Base-by-base conservation (phyloP, 2,888 invertebrate genomes). In the Rapana venosa region DNA sequence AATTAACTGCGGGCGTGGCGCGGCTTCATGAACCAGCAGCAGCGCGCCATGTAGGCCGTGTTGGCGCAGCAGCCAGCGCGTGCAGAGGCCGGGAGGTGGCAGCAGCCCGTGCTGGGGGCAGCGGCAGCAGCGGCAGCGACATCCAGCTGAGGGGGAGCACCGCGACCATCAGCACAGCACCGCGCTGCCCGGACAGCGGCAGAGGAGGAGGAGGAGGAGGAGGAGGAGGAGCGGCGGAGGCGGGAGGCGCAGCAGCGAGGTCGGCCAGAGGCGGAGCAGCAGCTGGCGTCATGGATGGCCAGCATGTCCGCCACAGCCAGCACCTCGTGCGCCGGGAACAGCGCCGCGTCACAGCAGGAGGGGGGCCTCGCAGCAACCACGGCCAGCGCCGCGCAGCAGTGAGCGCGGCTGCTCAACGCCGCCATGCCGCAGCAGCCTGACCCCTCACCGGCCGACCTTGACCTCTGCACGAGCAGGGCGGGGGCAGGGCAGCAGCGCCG, bases 1-100 rank as follows among this genome's bases (percentile, higher is more conserved):
- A n/a, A n/a, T n/a, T n/a, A n/a, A 47, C 4, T 47, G 4, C 47
- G 47, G 47, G 47, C 8, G 47, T 47, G 22, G 22, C 81, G 36
- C 36, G 47, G 81, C 47, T 30, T 83, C 81, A 83, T 83, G 81
- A 47, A 83, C 26, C 47, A 26, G 47, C 81, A 83, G 47, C 81
- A 83, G 0, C 47, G 81, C 0, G 81, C 81, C 81, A 36, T 0
- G 47, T 83, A 83, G 26, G 81, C 81, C 36, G 81, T 83, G 81
- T 36, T 8, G 36, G 26, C 22, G 22, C 81, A 83, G 47, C 81
- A 83, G 22, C 26, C 0, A 11, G 26, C 26, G 5, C 81, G 13
- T 47, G 47, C 81, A 22, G 81, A 22, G 22, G 47, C 47, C 8
- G 36, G 36, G 5, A 0, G 36, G 81, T 83, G 81, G 26, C 81